Conservation (phyloP, 2,113 vertebrate genomes). For the Coturnix japonica region DNA sequence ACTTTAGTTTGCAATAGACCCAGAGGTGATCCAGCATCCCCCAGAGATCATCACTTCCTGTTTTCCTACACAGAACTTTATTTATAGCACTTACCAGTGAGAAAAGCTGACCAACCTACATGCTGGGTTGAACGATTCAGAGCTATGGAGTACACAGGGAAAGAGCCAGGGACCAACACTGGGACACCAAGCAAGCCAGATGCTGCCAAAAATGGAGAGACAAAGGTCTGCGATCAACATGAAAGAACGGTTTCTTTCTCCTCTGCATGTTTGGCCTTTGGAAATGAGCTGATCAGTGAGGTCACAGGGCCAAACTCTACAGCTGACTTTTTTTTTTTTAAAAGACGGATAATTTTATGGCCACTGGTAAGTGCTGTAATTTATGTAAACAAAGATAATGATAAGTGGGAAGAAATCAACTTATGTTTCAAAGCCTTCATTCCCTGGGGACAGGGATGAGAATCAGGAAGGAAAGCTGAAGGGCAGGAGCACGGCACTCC, state of each 20-base stretch:
- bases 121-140: not conserved
- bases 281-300: not conserved
- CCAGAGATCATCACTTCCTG: not conserved
- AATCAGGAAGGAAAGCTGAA: not conserved
- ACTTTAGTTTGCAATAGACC: not conserved
- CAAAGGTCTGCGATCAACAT: not conserved
- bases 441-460: not conserved
- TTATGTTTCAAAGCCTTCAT: slow-evolving; percentile 17
- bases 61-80: not conserved
- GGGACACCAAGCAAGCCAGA: not conserved
- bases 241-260: not conserved
- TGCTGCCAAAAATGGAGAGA: not conserved
- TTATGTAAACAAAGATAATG: slow-evolving; percentile 54
- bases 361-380: not conserved
- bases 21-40: not conserved
- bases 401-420: slow-evolving; percentile 33
- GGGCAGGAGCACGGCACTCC: not conserved
- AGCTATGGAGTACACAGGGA: rapidly evolving
- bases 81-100: not conserved
- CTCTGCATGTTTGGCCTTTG: not conserved
- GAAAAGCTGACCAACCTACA: too few species aligned
- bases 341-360: slow-evolving; percentile 33
- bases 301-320: not conserved
- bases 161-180: not conserved
- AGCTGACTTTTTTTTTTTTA: slow-evolving; percentile 42